A percentile compares a stretch with the other conserved stretches of the same genome.
These are phyloP conservation scores for Ladona fulva DNA, from an alignment of 1,140 invertebrate species.

Conservation along the genomic window DNA sequence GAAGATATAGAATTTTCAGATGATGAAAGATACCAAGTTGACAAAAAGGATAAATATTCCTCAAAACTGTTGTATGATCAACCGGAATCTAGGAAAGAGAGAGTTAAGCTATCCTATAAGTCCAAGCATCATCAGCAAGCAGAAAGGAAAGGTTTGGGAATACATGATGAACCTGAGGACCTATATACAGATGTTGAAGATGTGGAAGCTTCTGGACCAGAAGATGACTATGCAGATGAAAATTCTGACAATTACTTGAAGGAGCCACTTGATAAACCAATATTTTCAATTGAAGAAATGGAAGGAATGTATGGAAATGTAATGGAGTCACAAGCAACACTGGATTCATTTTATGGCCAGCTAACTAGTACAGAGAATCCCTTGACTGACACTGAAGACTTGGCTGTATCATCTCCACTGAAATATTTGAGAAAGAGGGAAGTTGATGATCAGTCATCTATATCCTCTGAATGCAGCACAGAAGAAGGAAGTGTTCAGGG, in stretches of 20 bases:
- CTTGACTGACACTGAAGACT: not conserved
- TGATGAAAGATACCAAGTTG: slow-evolving; percentile 22
- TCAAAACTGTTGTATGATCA: not conserved
- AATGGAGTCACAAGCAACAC: not conserved
- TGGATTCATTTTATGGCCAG: not conserved
- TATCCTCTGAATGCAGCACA: not conserved
- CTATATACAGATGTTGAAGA: slow-evolving; percentile 41
- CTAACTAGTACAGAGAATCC: not conserved
- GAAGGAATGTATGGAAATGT: not conserved
- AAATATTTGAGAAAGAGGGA: not conserved
- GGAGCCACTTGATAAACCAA: not conserved
- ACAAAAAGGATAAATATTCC: not conserved
- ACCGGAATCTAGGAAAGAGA: no score
- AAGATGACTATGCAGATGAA: slow-evolving; percentile 25
- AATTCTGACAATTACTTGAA: not conserved
- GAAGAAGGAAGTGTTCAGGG: not conserved
- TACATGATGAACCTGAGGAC: slow-evolving; percentile 25
- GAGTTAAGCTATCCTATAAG: not conserved
- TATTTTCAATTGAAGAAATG: not conserved
- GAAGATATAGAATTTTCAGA: slow-evolving; percentile 34
- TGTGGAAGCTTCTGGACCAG: slow-evolving; percentile 37
- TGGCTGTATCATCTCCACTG: not conserved
- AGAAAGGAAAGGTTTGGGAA: not conserved
- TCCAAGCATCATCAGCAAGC: not conserved
- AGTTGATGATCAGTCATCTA: not conserved